Evolutionary conservation across 53 echinoderm and acorn worm genomes (phyloP).

Genomic region (Echinarachnius parma): DNA sequence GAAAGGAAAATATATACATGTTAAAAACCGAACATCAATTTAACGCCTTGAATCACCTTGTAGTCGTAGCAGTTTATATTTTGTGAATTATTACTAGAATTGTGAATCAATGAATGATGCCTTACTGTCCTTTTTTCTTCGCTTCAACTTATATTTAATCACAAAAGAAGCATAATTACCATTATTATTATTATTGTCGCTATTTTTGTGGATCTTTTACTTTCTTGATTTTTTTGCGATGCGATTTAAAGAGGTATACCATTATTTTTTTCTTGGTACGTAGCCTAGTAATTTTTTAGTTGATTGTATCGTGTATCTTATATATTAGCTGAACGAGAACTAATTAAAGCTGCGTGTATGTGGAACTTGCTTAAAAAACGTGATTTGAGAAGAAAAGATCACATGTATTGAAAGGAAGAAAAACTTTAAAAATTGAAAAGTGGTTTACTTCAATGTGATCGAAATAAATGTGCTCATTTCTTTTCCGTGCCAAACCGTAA

Average conservation of each 20-base stretch:
- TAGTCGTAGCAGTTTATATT: too few relatives aligned
- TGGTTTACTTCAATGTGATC: slow-evolving; percentile 15
- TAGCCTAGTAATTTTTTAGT: slow-evolving; percentile 16
- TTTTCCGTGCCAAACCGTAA: slow-evolving; percentile 35
- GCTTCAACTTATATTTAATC: slow-evolving; percentile 30
- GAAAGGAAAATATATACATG: too few relatives aligned
- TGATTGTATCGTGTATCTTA: slow-evolving; percentile 40
- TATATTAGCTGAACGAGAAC: slow-evolving; percentile 38
- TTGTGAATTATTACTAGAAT: too few relatives aligned
- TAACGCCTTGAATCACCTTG: too few relatives aligned
- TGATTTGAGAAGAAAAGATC: slow-evolving; percentile 8
- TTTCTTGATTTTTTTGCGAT: slow-evolving; percentile 18
- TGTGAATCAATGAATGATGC: slow-evolving; percentile 33
- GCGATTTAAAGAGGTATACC: slow-evolving; percentile 20
- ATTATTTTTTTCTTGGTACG: slow-evolving; percentile 31
- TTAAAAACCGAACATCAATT: too few relatives aligned
- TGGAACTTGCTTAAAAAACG: slow-evolving; percentile 10
- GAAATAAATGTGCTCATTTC: slow-evolving; percentile 48
- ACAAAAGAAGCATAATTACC: slow-evolving; percentile 11
- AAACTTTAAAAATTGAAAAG: slow-evolving; percentile 6
- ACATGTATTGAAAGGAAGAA: slow-evolving; percentile 12
- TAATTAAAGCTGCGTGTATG: slow-evolving; percentile 23
- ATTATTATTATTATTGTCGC: slow-evolving; percentile 25
- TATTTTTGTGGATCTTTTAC: slow-evolving; percentile 31
- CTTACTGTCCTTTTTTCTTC: slow-evolving; percentile 38